Evolutionary conservation across 1,140 invertebrate genomes (phyloP), one percentile per base, ranked within the genome.

Genomic region (Bombus sibiricus): DNA sequence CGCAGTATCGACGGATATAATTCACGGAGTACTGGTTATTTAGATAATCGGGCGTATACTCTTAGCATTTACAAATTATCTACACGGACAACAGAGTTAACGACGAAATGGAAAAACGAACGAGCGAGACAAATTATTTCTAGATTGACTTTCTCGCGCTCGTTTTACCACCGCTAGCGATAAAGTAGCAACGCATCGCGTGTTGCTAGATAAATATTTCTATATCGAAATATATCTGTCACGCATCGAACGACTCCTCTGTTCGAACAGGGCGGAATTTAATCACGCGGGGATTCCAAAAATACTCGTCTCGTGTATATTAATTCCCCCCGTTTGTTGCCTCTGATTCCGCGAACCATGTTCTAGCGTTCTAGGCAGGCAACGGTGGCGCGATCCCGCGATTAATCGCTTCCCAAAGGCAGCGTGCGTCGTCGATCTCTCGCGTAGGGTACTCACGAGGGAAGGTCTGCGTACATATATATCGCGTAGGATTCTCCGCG

Each of bases 321-420:
- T n/a, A 32, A 37, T 76, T 32, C 25, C 18, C 25, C 28, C 8
- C 34, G 22, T 69, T 69, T 13, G 18, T 10, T n/a, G 28, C 22
- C 3, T 28, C 18, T 25, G 41, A 25, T 15, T 73, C 28, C 28
- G 6, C 18, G 5, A 43, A 43, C 75, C 37, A 77, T 13, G 25
- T 18, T 64, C 39, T 3, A 41, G 28, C 34, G 37, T 12, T 25
- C 37, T 12, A 78, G 13, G 57, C 37, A 62, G 28, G 75, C 34
- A 59, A 62, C 75, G 68, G 68, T 32, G 69, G 34, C 47, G 80
- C 69, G 66, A 73, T 73, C 15, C 25, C 79, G 71, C 85, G 85
- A 92, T 92, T 91, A 92, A 92, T 91, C 88, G 90, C 72, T 76
- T 75, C 82, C 77, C 83, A 79, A 82, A 86, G 85, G 89, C 88